These are phyloP conservation scores for Laupala kohalensis DNA, from an alignment of 1,140 invertebrate genomes.

Conservation along the genomic window DNA sequence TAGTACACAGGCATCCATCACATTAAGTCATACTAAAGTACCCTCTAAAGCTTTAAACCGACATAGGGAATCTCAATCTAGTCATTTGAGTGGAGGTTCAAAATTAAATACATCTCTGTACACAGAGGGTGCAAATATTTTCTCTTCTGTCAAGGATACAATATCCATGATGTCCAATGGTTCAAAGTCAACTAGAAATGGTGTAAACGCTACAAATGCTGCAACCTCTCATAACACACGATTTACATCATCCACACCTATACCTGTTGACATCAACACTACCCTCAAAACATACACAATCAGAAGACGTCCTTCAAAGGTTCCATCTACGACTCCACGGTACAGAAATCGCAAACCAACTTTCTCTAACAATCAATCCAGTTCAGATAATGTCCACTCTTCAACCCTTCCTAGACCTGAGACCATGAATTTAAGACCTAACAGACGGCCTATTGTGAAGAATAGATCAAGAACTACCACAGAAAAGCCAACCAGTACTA, in stretches of 20 bases:
- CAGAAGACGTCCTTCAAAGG: not conserved
- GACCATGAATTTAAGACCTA: not conserved
- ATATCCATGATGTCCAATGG: not conserved
- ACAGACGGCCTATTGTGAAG: not conserved
- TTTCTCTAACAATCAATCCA: too few relatives aligned
- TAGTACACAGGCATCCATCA: not conserved
- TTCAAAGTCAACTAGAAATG: not conserved
- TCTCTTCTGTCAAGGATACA: not conserved
- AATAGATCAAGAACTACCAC: not conserved
- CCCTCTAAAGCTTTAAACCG: not conserved
- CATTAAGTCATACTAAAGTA: not conserved
- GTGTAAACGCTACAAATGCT: not conserved
- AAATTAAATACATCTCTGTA: not conserved
- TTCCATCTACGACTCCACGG: not conserved
- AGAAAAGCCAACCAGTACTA: not conserved
- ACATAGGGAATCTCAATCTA: not conserved
- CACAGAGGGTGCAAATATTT: not conserved
- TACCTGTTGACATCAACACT: not conserved
- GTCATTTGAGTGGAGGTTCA: not conserved
- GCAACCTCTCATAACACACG: not conserved
- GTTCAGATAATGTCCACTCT: not conserved
- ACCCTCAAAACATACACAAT: conserved; percentile 3
- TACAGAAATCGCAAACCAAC: not conserved
- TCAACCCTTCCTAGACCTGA: not conserved
- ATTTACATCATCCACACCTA: not conserved